Percentiles rank a stretch among this genome's conserved stretches.
phyloP scores from a whole-genome alignment of 2,888 invertebrate species.

The Drosophila pseudotalamancana region DNA sequence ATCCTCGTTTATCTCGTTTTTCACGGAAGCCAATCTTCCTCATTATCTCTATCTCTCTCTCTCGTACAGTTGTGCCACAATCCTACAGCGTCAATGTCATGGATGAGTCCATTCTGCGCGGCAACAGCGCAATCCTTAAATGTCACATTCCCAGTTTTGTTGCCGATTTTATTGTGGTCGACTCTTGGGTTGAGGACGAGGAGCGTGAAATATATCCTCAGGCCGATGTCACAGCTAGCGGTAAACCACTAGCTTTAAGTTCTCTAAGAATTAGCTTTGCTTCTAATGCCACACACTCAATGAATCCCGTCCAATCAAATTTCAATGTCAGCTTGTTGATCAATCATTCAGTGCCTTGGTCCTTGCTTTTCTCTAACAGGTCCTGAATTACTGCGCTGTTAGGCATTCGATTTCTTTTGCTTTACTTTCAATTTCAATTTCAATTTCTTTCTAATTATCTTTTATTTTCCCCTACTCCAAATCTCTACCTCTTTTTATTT shows the following conservation, averaged over 20 bases:
- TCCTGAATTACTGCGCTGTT: slow-evolving; percentile 56
- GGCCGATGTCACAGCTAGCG: slow-evolving; percentile 81
- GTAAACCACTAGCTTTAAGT: slow-evolving; percentile 78
- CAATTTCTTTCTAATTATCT: slow-evolving; percentile 32
- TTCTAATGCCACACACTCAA: slow-evolving; percentile 19
- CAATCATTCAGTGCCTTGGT: slow-evolving; percentile 28
- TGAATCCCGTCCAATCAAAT: slow-evolving; percentile 34
- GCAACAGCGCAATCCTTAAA: slow-evolving; percentile 95
- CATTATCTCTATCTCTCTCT: slow-evolving; percentile 26
- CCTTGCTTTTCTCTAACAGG: slow-evolving; percentile 42
- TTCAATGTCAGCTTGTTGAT: slow-evolving; percentile 40
- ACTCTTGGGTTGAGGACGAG: slow-evolving; percentile 94
- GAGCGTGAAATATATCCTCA: slow-evolving; percentile 86
- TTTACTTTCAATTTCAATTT: slow-evolving; percentile 42
- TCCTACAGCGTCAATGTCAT: slow-evolving; percentile 95
- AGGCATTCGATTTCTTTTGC: slow-evolving; percentile 57
- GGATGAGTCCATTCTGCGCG: slow-evolving; percentile 95
- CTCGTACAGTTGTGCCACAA: slow-evolving; percentile 93
- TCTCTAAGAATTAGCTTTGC: slow-evolving; percentile 84
- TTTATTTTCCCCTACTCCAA: slow-evolving; percentile 21
- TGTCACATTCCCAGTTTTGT: slow-evolving; percentile 97
- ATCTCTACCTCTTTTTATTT: slow-evolving; percentile 24
- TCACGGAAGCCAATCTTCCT: slow-evolving; percentile 13
- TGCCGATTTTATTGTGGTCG: slow-evolving; percentile 93
- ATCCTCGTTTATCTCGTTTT: slow-evolving; percentile 22